These are phyloP conservation scores for Brachionus rubens DNA, from an alignment of 1,140 invertebrate genomes.

Conservation along the genomic window DNA sequence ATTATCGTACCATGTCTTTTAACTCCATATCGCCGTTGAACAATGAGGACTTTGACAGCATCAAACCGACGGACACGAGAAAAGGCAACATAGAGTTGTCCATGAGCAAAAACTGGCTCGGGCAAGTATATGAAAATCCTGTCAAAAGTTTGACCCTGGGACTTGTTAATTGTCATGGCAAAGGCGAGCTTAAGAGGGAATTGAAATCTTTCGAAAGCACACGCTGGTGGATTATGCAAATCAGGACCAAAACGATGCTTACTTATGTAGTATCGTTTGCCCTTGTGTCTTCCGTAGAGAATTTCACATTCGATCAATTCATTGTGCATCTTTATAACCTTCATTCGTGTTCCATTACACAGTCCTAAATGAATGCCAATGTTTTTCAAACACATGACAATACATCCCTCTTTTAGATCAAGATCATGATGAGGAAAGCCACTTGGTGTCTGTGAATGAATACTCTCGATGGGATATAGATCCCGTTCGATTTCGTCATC, in stretches of 20 bases:
- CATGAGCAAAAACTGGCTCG: conserved; percentile 50
- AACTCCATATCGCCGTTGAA: too few species aligned
- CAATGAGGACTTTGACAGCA: too few species aligned
- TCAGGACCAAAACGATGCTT: too few species aligned
- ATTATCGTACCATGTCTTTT: too few species aligned
- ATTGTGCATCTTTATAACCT: conserved; percentile 49
- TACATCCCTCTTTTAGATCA: conserved; percentile 53
- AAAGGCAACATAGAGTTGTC: conserved; percentile 53
- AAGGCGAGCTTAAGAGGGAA: conserved; percentile 62
- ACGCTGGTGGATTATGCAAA: conserved; percentile 48
- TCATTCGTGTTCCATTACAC: conserved; percentile 58
- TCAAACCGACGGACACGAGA: not conserved
- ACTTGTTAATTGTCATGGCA: conserved; percentile 65
- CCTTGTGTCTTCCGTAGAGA: conserved; percentile 30
- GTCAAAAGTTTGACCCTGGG: conserved; percentile 62
- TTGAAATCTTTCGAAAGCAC: conserved; percentile 61
- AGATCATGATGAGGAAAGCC: conserved; percentile 58
- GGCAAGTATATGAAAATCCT: conserved; percentile 50
- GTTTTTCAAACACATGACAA: conserved; percentile 58
- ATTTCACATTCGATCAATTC: conserved; percentile 49
- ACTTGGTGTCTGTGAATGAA: conserved; percentile 54
- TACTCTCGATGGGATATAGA: conserved; percentile 53
- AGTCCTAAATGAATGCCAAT: conserved; percentile 52
- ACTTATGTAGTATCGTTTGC: conserved; percentile 48
- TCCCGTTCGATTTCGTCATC: conserved; percentile 49